Evolutionary conservation across 2,888 invertebrate genomes (phyloP), one percentile per base, ranked within the genome.

Genomic region (Steromphala cineraria): DNA sequence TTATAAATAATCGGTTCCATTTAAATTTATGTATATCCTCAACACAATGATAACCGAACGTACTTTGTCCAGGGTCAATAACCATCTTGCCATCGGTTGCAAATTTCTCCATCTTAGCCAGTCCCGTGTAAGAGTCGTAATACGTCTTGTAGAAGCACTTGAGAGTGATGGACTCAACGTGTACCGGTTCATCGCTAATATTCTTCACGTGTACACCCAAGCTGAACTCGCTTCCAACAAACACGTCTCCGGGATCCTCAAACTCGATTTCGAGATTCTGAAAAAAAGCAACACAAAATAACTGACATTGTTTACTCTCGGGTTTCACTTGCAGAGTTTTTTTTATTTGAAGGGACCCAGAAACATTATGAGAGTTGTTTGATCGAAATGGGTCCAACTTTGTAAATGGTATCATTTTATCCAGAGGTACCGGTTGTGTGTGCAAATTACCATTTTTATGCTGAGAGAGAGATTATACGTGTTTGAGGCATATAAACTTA

Each of bases 211-310:
- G 31, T 1, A 36, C 77, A 10, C 53, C 24, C 21, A 55, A 77
- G 10, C 19, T 19, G 55, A 77, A 77, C 4, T 36, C 77, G 15
- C 36, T 77, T 55, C 77, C 77, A 28, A 77, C 56, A 52, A 77
- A 36, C n/a, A 77, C 36, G 13, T 55, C 56, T 17, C 55, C 77
- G 15, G 36, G 17, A 2, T 77, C 77, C 2, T 55, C 56, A 10
- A 77, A 13, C 8, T 53, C 40, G 24, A 77, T 36, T 21, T 40
- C 77, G 15, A 77, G 53, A 10, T 36, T 55, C 77, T 77, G 46
- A 36, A 13, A 4, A 40, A 75, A 21, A 0, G 13, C 1, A 13
- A 46, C 46, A 7, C 7, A 2, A 4, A n/a, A 36, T 36, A 4
- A 36, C 36, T 36, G 4, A 36, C 7, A 36, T 36, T 36, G 36